Percentiles rank a stretch among this genome's conserved stretches.
phyloP scores from a whole-genome alignment of 2,797 vertebrate genomes.

The Anisognathus igniventris region DNA sequence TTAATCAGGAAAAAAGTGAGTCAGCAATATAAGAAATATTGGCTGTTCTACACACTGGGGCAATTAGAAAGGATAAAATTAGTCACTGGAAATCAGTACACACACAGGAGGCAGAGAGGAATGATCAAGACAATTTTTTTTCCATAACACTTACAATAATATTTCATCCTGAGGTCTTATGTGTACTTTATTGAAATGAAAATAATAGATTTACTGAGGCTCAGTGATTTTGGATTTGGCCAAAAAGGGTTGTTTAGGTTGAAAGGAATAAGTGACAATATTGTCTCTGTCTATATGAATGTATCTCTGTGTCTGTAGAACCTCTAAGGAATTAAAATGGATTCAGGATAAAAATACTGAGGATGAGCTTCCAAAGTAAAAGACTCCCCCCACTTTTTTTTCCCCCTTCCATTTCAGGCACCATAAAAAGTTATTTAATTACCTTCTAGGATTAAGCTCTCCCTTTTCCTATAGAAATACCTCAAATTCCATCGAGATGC shows the following conservation, averaged over 20 bases:
- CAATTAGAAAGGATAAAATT: neutral
- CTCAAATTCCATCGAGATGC: neutral
- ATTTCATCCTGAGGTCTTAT: neutral
- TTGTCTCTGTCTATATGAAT: rapidly evolving
- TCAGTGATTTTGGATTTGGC: neutral
- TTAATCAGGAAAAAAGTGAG: neutral
- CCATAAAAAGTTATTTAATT: neutral
- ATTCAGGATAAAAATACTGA: neutral
- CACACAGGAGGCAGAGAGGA: neutral
- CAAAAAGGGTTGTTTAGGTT: neutral
- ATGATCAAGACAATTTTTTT: neutral
- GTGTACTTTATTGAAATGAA: neutral
- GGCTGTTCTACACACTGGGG: too few species aligned
- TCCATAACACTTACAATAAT: neutral
- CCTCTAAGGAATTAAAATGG: neutral
- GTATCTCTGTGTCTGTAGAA: neutral
- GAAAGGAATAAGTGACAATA: neutral
- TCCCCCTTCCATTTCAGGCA: neutral
- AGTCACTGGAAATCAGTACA: neutral
- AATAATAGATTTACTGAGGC: neutral
- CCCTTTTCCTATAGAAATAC: neutral
- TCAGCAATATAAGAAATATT: neutral
- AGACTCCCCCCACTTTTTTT: rapidly evolving
- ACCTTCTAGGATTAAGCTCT: neutral
- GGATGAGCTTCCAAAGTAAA: neutral